Evolutionary conservation across 2,113 vertebrate species (phyloP).

Genomic region (Alouatta palliata): DNA sequence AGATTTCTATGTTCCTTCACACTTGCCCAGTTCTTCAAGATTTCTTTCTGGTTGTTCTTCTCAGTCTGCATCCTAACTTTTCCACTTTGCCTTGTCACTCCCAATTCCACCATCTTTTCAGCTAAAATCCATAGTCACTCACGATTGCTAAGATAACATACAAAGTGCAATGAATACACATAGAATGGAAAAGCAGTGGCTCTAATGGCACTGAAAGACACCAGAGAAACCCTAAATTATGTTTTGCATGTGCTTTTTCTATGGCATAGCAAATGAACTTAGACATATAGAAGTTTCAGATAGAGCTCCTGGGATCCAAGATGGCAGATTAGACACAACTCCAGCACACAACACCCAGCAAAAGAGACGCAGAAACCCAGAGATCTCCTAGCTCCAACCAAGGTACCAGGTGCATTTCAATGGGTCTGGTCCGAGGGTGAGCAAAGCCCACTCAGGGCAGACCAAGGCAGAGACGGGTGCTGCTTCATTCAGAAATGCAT

Average conservation of each 20-base stretch:
- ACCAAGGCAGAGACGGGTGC: no score
- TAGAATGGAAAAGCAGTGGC: slow-evolving; percentile 2
- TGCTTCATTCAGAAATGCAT: no score
- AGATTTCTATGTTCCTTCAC: not conserved
- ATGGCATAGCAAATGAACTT: slow-evolving; percentile 13
- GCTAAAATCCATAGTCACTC: slow-evolving; percentile 14
- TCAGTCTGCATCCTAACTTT: slow-evolving; percentile 1
- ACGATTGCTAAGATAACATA: not conserved
- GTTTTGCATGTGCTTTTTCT: not conserved
- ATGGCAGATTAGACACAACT: no score
- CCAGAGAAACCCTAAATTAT: not conserved
- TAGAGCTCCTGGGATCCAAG: no score
- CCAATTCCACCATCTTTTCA: slow-evolving; percentile 6
- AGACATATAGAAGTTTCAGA: not conserved
- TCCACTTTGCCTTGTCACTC: not conserved
- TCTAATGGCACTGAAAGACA: not conserved
- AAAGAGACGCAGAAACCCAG: no score
- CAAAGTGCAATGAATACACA: not conserved
- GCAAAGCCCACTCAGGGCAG: no score
- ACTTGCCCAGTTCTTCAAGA: not conserved
- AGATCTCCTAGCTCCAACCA: no score
- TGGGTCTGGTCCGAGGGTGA: no score
- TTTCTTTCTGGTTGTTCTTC: not conserved
- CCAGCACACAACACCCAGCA: no score
- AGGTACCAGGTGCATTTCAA: no score